Base-by-base conservation (phyloP, 92 coral and sea anemone species). In the Zoanthus sansibaricus region DNA sequence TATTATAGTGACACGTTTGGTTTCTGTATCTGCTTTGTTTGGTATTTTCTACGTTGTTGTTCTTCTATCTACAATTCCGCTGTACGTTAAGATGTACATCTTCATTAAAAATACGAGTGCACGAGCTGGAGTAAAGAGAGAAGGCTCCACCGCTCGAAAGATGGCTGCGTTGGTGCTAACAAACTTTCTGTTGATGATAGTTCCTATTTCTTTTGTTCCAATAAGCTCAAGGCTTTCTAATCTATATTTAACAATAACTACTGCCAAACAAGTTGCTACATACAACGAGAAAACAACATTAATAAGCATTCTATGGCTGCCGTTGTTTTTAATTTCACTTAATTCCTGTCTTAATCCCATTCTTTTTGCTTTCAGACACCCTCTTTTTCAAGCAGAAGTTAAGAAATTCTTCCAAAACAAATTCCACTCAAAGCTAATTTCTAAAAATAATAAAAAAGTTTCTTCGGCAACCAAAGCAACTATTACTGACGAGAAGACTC, bases 131-230 rank as follows among this genome's bases (percentile, higher is more conserved):
- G 72, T 79, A 18, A 79, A 46, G 17, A 61, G 83, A 62, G 83
- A 79, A 64, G 55, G 83, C 1, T 4, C 58, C 16, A 62, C 71
- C 6, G 83, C 83, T 16, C 42, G 55, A 25, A 79, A 79, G 71
- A 79, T 79, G 83, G 83, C 83, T 9, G 0, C 42, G 16, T 20
- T 79, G 45, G 83, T 79, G 55, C 16, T 79, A 33, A 62, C 72
- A 0, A 79, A 79, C n/a, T 78, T 78, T 37, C 13, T 79, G 17
- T 20, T 79, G 54, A 79, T 79, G 83, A 66, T 61, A 0, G 17
- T 62, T 59, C 83, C 83, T 7, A 79, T 79, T 59, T 37, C 83
- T 18, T 79, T 79, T 25, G 71, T 79, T n/a, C 83, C 83, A 20
- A 16, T 79, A 49, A 79, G 83, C 17, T 79, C 72, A 59, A 9